Base-by-base conservation (phyloP, 2,888 invertebrate species). In the Odontocerum albicorne region DNA sequence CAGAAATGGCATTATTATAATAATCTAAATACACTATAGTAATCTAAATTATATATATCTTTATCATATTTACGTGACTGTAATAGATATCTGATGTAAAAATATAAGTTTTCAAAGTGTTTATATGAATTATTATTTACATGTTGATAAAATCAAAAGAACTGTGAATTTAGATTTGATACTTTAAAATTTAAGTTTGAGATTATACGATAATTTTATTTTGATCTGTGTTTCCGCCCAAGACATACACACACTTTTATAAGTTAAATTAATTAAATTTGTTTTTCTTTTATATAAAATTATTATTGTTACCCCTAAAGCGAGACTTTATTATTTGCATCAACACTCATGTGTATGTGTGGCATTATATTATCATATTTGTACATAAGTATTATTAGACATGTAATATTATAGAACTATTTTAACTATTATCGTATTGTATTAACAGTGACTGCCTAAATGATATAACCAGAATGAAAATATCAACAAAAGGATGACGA, bases 401-500 rank as follows among this genome's bases (percentile, higher is more conserved):
- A 46, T 60, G 57, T 54, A 56, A 59, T 51, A 50, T 55, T 58
- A 60, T 60, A 55, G 51, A 60, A 38, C 47, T 57, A 60, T 57
- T 57, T 55, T 61, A 61, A 55, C 55, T 61, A 61, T 55, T 57
- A 57, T 55, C 50, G 56, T 60, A 56, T 56, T 56, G 59, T 59
- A 59, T 52, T 60, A 57, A 57, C 57, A 61, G 60, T 61, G 60
- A 61, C 60, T 61, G 61, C 63, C 62, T 59, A 64, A 60, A 55
- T 61, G 60, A 57, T 63, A 63, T 63, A 65, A 61, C 58, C 57
- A 57, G 57, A 59, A 59, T 60, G 60, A 53, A 49, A 47, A 57
- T 58, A 54, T 55, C 53, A 56, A 51, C 55, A 60, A 59, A 49
- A 62, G 62, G 64, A 63, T 59, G 63, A 65, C 71, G 70, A 76